Conservation (phyloP, 2,113 vertebrate genomes). For the Varanus komodoensis region DNA sequence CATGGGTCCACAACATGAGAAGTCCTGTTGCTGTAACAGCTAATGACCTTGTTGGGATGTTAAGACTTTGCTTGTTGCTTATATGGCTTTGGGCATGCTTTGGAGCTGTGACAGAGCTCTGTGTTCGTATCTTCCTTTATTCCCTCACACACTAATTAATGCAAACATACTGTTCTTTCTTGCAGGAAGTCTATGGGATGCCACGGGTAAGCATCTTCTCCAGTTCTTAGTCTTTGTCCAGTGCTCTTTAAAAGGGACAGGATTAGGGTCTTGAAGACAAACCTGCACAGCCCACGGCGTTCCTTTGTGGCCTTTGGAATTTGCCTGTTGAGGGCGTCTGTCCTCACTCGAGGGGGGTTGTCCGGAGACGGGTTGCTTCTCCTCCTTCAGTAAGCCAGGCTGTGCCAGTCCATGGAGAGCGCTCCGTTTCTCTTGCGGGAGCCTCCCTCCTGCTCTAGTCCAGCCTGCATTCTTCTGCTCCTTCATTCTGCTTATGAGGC, state of each 20-base stretch:
- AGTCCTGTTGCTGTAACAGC: not conserved
- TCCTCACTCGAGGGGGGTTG: not conserved
- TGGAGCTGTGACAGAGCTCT: not conserved
- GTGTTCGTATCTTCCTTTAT: not conserved
- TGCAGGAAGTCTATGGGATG: constrained; percentile 85
- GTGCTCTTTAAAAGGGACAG: not conserved
- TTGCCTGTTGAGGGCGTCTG: not conserved
- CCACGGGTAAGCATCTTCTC: constrained; percentile 80
- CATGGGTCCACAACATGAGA: rapidly evolving
- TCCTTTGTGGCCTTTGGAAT: not conserved
- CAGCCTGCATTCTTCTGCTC: no score
- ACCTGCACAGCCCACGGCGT: no score
- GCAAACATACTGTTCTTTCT: constrained; percentile 39
- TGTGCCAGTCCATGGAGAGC: no score
- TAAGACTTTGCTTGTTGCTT: not conserved
- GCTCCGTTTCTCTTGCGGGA: no score
- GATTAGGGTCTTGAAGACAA: not conserved
- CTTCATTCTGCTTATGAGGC: no score
- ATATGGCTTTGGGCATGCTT: not conserved
- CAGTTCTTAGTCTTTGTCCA: not conserved
- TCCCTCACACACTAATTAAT: not conserved
- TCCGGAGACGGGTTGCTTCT: no score
- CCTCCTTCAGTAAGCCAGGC: no score
- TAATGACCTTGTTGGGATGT: not conserved
- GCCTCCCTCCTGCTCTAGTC: no score